Conservation (phyloP, 37 sponge, comb jelly and placozoan species). For the Aplysina aerophoba region DNA sequence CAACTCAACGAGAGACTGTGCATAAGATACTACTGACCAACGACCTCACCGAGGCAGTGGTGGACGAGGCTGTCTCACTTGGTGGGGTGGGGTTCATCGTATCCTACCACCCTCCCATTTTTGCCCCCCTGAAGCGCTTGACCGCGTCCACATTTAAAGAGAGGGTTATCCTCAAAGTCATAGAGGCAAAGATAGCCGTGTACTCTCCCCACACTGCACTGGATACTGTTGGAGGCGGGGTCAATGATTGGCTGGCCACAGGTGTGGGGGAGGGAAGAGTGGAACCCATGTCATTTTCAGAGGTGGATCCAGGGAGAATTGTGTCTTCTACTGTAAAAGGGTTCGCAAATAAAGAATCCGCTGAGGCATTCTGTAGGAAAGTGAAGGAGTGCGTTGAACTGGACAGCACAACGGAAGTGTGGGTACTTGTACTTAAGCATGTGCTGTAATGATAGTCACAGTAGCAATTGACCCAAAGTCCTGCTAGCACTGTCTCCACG, state of each 20-base stretch:
- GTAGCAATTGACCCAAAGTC: too few relatives aligned
- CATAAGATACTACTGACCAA: slow-evolving; percentile 76
- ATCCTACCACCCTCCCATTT: slow-evolving; percentile 96
- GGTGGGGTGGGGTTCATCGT: slow-evolving; percentile 62
- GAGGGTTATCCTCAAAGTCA: slow-evolving; percentile 79
- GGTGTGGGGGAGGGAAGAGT: slow-evolving; percentile 75
- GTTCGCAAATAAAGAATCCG: background rate
- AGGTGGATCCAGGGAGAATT: background rate
- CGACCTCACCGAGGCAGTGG: slow-evolving; percentile 90
- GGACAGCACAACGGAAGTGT: background rate
- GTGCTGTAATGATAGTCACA: background rate
- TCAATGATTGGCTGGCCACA: slow-evolving; percentile 91
- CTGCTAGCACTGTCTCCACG: too few relatives aligned
- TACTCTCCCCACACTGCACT: slow-evolving; percentile 96
- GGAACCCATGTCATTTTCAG: background rate
- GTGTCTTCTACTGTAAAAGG: background rate
- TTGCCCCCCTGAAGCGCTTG: slow-evolving; percentile 80
- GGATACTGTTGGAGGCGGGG: slow-evolving; percentile 81
- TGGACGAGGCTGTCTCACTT: slow-evolving; percentile 65
- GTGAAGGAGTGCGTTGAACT: background rate
- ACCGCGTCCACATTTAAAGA: slow-evolving; percentile 81
- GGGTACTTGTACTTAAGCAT: background rate
- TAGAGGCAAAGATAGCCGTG: slow-evolving; percentile 74
- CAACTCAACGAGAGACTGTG: slow-evolving; percentile 37
- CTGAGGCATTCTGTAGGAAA: background rate